Evolutionary conservation across 2,888 invertebrate species (phyloP).

Genomic region (Isoperla grammatica): DNA sequence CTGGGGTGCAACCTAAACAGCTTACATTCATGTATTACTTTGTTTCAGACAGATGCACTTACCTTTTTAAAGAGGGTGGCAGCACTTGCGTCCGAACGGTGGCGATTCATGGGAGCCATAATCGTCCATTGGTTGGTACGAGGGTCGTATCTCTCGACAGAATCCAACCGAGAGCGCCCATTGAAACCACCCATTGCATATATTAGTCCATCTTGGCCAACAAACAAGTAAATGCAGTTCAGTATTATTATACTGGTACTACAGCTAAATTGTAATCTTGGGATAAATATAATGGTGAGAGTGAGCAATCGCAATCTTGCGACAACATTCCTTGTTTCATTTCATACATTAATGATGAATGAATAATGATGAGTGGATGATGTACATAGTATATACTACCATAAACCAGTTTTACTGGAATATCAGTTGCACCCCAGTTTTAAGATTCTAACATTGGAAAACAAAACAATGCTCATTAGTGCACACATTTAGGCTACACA

Average conservation of each 20-base stretch:
- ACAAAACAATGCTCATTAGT: too few species aligned
- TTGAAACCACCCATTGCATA: slow-evolving; percentile 48
- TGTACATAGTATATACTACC: too few species aligned
- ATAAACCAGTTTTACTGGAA: too few species aligned
- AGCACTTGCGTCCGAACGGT: slow-evolving; percentile 73
- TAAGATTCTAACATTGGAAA: too few species aligned
- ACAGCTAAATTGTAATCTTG: too few species aligned
- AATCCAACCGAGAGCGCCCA: slow-evolving; percentile 42
- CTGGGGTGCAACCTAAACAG: too few species aligned
- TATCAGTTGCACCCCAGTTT: too few species aligned
- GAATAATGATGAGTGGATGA: background rate
- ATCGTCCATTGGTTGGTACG: slow-evolving; percentile 43
- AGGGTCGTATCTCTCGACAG: slow-evolving; percentile 40
- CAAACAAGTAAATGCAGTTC: background rate
- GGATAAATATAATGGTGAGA: too few species aligned
- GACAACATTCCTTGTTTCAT: too few species aligned
- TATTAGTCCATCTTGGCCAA: slow-evolving; percentile 48
- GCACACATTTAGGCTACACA: too few species aligned
- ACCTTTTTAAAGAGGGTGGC: slow-evolving; percentile 61
- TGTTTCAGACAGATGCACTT: slow-evolving; percentile 16
- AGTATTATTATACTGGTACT: background rate
- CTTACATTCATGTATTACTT: too few species aligned
- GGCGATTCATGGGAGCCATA: slow-evolving; percentile 66
- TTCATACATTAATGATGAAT: background rate
- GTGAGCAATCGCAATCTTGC: too few species aligned